Base-by-base conservation (phyloP, 2,888 invertebrate species). In the Synanthedon andrenaeformis region DNA sequence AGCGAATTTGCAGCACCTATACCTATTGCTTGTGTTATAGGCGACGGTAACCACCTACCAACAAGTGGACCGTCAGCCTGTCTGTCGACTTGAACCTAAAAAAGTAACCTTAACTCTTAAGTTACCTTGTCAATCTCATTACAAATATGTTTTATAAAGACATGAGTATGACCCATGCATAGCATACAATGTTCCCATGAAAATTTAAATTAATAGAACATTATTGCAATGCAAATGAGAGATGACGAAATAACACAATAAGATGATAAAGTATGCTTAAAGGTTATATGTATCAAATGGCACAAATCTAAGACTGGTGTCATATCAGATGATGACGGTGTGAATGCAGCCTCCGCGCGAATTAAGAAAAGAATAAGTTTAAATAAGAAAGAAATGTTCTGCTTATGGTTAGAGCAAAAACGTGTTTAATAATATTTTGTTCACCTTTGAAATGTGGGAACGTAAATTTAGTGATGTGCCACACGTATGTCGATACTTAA, bases 381-480 rank as follows among this genome's bases (percentile, higher is more conserved):
- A 11, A 53, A 19, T 42, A 48, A 41, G 51, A 53, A 57, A 57
- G 55, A 55, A 54, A 12, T 55, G 55, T 52, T 53, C 55, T 41
- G 52, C 53, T 55, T 57, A 54, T 14, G 13, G 45, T 45, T 53
- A 6, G 12, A 51, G 53, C 51, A 57, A 57, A 57, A 57, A 57
- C 55, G 49, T 57, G 55, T 55, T 57, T 52, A 54, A 52, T 53
- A 53, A 54, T 55, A 55, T 55, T 55, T 52, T 54, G 55, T 52
- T 45, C 45, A 57, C 53, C 54, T 49, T 51, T 50, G 55, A 54
- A 41, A 57, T 54, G 53, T 67, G 66, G 62, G 67, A 76, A 74
- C 64, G 56, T 56, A 51, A 14, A 42, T 14, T n/a, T 62, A 65
- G 62, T 58, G 66, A 56, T 58, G 63, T 14, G 53, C 35, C 10